Evolutionary conservation across 2,113 vertebrate genomes (phyloP).

Genomic region (Xyrauchen texanus): DNA sequence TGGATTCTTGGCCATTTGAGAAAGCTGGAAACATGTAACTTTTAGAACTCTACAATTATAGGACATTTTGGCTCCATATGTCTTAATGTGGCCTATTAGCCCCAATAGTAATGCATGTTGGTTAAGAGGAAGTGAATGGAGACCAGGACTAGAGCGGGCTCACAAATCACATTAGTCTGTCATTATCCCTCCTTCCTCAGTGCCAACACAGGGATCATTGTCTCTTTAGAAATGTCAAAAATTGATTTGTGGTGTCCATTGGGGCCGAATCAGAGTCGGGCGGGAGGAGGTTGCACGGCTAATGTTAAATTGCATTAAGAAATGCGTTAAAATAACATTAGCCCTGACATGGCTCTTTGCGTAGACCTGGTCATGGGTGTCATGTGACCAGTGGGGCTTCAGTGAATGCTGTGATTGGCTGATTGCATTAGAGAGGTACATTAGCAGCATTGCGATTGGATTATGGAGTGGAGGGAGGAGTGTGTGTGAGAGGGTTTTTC

Average conservation of each 20-base stretch:
- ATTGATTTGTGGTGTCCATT: constrained; percentile 73
- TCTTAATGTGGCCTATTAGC: constrained; percentile 74
- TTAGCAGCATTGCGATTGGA: constrained; percentile 82
- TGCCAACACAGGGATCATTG: constrained; percentile 78
- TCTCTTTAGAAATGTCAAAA: constrained; percentile 80
- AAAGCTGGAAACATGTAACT: constrained; percentile 54
- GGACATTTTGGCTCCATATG: constrained; percentile 65
- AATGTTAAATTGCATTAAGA: constrained; percentile 75
- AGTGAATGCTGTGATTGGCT: constrained; percentile 81
- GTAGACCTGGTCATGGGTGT: constrained; percentile 69
- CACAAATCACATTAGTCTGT: constrained; percentile 76
- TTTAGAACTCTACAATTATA: too few species aligned
- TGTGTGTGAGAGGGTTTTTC: constrained; percentile 64
- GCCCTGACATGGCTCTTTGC: constrained; percentile 76
- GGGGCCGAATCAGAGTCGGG: constrained; percentile 68
- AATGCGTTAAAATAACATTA: constrained; percentile 89
- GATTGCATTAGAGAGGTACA: constrained; percentile 85
- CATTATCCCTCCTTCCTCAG: constrained; percentile 71
- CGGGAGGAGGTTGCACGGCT: constrained; percentile 61
- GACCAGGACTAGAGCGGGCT: constrained; percentile 64
- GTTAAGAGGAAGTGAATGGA: constrained; percentile 73
- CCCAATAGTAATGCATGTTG: constrained; percentile 74
- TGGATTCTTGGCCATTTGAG: constrained; percentile 20
- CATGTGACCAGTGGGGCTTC: constrained; percentile 79
- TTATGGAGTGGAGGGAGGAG: constrained; percentile 73